These are phyloP conservation scores for Nibea coibor DNA, from an alignment of 2,113 vertebrate species.

Conservation along the genomic window DNA sequence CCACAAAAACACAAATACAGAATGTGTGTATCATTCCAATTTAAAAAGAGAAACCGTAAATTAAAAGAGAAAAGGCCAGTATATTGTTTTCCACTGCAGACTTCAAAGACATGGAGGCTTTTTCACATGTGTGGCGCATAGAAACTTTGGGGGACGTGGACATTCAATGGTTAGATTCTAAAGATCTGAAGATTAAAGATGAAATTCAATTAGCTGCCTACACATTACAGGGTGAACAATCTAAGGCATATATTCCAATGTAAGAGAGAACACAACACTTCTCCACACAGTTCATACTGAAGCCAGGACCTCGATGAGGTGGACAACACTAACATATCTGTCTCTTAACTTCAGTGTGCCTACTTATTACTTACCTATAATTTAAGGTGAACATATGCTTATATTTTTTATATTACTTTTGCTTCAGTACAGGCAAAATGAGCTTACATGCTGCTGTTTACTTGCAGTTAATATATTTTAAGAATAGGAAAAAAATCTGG, in stretches of 20 bases:
- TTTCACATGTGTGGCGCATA: constrained; percentile 67
- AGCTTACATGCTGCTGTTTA: not conserved
- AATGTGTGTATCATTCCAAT: constrained; percentile 19
- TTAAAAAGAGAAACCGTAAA: constrained; percentile 48
- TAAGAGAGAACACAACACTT: constrained; percentile 8
- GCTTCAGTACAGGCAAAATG: not conserved
- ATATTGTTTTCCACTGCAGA: constrained; percentile 66
- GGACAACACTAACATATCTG: not conserved
- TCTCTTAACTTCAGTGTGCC: not conserved
- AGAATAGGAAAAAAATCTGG: not conserved
- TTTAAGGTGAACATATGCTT: not conserved
- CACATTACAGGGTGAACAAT: constrained; percentile 19
- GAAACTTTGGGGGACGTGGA: constrained; percentile 72
- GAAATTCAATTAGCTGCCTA: constrained; percentile 56
- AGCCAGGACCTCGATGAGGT: not conserved
- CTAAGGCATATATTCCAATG: not conserved
- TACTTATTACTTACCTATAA: not conserved
- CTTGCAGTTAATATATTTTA: constrained; percentile 29
- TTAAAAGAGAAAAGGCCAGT: constrained; percentile 64
- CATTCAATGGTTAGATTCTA: constrained; percentile 69
- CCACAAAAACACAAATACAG: constrained; percentile 27
- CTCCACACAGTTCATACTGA: not conserved
- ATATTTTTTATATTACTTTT: not conserved
- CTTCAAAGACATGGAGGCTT: constrained; percentile 77
- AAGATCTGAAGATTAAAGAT: constrained; percentile 76